These are phyloP conservation scores for Psittacula derbiana DNA, from an alignment of 2,797 vertebrate species.

Conservation along the genomic window DNA sequence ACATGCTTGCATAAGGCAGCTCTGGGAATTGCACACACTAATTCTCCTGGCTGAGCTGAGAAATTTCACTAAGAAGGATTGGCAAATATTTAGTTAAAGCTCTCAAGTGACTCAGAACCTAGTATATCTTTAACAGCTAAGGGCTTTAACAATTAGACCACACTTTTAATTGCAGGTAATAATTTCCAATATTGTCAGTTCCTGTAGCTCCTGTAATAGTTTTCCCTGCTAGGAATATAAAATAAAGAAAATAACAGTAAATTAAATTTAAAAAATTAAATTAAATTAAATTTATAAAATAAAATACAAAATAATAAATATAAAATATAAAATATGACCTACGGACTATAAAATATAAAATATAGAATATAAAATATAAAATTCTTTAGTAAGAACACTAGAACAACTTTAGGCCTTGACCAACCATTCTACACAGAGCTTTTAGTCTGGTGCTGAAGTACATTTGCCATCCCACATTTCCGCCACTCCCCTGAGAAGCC, in stretches of 20 bases:
- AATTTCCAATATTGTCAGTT: neutral
- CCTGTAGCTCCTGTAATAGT: neutral
- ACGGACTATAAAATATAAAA: neutral
- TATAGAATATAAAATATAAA: neutral
- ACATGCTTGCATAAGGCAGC: neutral
- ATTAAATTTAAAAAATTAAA: neutral
- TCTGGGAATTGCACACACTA: neutral
- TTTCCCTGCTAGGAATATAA: neutral
- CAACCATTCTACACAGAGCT: neutral
- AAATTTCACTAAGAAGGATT: neutral
- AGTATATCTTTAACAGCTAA: neutral
- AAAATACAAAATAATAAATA: neutral
- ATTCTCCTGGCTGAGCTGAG: neutral
- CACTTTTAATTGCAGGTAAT: neutral
- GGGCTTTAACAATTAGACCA: neutral
- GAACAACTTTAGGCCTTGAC: neutral
- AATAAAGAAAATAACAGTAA: neutral
- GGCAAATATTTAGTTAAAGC: conserved; percentile 37
- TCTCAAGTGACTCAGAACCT: neutral
- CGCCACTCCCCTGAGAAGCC: neutral
- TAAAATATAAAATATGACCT: neutral
- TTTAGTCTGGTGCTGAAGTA: neutral
- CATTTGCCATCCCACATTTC: rapidly evolving
- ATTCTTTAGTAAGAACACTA: neutral
- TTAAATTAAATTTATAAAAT: neutral